Base-by-base conservation (phyloP, 1,140 invertebrate genomes). In the Tetragonula clypearis region DNA sequence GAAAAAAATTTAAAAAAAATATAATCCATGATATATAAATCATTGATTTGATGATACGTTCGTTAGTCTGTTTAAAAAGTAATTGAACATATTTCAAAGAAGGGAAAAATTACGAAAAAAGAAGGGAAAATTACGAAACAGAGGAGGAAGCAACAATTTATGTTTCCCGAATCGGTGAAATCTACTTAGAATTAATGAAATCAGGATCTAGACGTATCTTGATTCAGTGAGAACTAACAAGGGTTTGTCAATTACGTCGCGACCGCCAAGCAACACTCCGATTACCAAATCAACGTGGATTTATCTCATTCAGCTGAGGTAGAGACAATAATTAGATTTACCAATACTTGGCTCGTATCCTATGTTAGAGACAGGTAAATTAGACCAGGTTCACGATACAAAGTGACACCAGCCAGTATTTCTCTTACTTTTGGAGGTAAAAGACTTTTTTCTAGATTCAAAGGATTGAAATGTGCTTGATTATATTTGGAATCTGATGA, bases 251-350 rank as follows among this genome's bases (percentile, higher is more conserved):
- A 60, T 82, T 77, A 75, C 80, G 26, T 35, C 2, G 23, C 17
- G 56, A 56, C 35, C n/a, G 19, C 56, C 12, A 21, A 81, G 23
- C 53, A 60, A 66, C 73, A 56, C 72, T 53, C 41, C 58, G 41
- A 82, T 82, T 77, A 77, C 60, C 62, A 68, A 82, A 76, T 82
- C 55, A 75, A 66, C 41, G 58, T 49, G 30, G 15, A 49, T n/a
- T 58, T 65, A 62, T 55, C 71, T 82, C 58, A 68, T 76, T 77
- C 56, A 41, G 11, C 21, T 21, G 41, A 41, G 41, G 60, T 56
- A 21, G 26, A 26, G 53, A 81, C 23, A 56, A 30, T 82, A 55
- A 82, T 77, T 82, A 68, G 60, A 68, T 82, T 49, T 82, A 77
- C 21, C 21, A 2, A 26, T 35, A 56, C 62, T 55, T 82, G n/a